Evolutionary conservation across 2,888 invertebrate genomes (phyloP), one percentile per base, ranked within the genome.

Genomic region (Parochlus steinenii): DNA sequence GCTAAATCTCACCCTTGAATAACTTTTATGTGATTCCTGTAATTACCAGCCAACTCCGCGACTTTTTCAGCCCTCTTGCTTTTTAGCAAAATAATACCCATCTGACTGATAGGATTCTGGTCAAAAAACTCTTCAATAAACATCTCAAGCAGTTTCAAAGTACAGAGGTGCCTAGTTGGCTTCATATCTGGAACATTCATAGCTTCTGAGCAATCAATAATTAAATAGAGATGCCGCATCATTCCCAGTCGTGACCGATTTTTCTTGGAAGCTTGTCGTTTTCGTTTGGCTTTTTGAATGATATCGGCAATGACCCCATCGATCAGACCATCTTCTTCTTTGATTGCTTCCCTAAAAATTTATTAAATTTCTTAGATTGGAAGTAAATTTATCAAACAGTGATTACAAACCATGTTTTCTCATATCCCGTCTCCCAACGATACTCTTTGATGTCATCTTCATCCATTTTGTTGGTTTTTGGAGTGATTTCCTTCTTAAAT

Each of bases 71-170:
- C 90, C 45, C 90, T 67, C 58, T 97, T 97, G 52, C 92, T 92
- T 49, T 81, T 79, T 50, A 92, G 80, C 7, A 76, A 65, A 42
- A 98, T 80, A 23, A 98, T 63, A 16, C 97, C 97, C 43, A 99
- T 63, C 58, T 99, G 98, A 53, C 95, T 93, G 35, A 98, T 82
- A 7, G 98, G 98, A 61, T 98, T 99, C 57, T 95, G 92, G 58
- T 97, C 95, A 58, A 97, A 95, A 54, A 86, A 98, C 55, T 95
- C 93, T 47, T 92, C 86, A 39, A 98, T 74, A 56, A 97, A 99
- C 43, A 76, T 73, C 60, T 92, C 86, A 40, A 98, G 54, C 10
- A 93, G 63, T 86, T 92, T 93, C 3, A 86, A 53, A 4, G 86
- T 77, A 49, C 90, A 87, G 4, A 85, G 51, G 42, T 92, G 72